These are phyloP conservation scores for Odocoileus virginianus DNA, from an alignment of 2,113 vertebrate genomes.

Conservation along the genomic window DNA sequence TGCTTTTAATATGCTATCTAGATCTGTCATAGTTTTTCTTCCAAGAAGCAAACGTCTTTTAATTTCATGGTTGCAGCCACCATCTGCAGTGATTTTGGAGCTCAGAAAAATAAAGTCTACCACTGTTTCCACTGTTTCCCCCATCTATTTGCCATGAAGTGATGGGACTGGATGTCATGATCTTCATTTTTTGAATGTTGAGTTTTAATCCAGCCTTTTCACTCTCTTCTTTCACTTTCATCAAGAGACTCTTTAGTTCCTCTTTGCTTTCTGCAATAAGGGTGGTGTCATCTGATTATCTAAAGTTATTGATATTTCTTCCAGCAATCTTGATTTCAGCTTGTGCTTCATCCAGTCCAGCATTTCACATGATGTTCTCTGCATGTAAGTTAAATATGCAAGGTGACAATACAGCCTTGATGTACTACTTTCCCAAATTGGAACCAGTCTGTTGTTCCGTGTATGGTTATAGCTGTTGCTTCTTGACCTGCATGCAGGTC, in stretches of 20 bases:
- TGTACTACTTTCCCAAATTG: neutral
- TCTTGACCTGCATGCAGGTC: neutral
- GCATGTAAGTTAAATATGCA: neutral
- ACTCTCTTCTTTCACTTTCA: neutral
- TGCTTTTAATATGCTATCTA: no score
- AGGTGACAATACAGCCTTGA: neutral
- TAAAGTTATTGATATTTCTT: neutral
- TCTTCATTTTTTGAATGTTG: neutral
- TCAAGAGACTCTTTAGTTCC: neutral
- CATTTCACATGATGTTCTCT: neutral
- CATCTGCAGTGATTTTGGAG: neutral
- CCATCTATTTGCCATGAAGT: neutral
- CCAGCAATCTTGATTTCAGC: neutral
- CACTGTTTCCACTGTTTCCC: neutral
- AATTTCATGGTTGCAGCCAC: neutral
- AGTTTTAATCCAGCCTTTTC: neutral
- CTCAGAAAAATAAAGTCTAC: neutral
- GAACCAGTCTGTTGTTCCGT: neutral
- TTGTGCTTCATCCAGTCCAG: neutral
- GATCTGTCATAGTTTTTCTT: no score
- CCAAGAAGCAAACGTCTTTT: no score
- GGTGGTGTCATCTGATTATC: neutral
- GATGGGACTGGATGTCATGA: neutral
- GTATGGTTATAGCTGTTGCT: neutral
- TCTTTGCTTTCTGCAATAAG: neutral